These are phyloP conservation scores for Orussus abietinus DNA, from an alignment of 1,140 invertebrate genomes.

Conservation along the genomic window DNA sequence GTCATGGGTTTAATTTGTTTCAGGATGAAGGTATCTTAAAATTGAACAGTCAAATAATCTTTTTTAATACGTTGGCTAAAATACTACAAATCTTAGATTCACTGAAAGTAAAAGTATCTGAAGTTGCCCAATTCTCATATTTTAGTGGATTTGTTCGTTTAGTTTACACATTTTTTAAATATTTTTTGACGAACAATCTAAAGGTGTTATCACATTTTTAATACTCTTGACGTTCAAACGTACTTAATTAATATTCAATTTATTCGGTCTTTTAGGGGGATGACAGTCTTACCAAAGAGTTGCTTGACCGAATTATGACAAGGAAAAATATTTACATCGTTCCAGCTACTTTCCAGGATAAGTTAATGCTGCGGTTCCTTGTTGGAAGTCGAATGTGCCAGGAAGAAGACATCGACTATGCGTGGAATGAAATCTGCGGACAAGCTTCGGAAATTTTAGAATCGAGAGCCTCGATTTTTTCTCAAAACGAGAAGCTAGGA, in stretches of 20 bases:
- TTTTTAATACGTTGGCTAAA: too few relatives aligned
- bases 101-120: too few relatives aligned
- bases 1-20: constrained; percentile 86
- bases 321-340: constrained; percentile 82
- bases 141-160: too few relatives aligned
- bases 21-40: constrained; percentile 68
- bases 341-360: constrained; percentile 64
- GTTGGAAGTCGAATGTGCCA: constrained; percentile 72
- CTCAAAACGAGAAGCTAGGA: too few relatives aligned
- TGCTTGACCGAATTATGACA: constrained; percentile 72
- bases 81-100: too few relatives aligned
- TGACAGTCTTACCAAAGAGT: constrained; percentile 68
- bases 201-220: neutral
- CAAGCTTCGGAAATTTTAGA: constrained; percentile 52
- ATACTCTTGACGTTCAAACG: constrained; percentile 2
- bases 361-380: constrained; percentile 77
- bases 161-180: constrained; percentile 4
- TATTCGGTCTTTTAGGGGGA: constrained; percentile 57
- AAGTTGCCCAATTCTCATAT: too few relatives aligned
- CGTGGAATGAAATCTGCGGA: constrained; percentile 75
- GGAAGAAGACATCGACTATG: constrained; percentile 70
- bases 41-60: too few relatives aligned
- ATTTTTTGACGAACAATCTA: constrained; percentile 1
- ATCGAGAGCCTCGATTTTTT: too few relatives aligned
- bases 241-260: constrained; percentile 5